Conservation (phyloP, 2,113 vertebrate genomes). For the Polyodon spathula region DNA sequence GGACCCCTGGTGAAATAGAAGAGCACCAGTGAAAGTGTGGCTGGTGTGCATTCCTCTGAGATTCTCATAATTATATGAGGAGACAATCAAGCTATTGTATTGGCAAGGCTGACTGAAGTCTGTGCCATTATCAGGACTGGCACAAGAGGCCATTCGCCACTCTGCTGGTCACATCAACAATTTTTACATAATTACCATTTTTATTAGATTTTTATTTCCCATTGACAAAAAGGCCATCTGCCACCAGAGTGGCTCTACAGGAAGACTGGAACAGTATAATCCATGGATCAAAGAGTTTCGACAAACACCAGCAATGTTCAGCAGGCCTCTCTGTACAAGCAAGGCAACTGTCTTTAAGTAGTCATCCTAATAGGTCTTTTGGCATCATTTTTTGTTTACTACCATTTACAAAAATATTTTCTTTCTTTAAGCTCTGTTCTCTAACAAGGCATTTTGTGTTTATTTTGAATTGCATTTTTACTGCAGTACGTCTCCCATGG, state of each 20-base stretch:
- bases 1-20: not conserved
- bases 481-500: too few relatives aligned
- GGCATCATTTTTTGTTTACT: too few relatives aligned
- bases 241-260: conserved; percentile 41
- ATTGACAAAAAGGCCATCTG: conserved; percentile 63
- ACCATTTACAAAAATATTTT: too few relatives aligned
- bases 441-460: too few relatives aligned
- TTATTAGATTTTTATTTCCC: conserved; percentile 72
- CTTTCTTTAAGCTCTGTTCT: too few relatives aligned
- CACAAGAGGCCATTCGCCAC: conserved; percentile 25
- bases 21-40: not conserved
- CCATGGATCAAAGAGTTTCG: conserved; percentile 38
- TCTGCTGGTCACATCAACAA: conserved; percentile 36
- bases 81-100: conserved; percentile 1
- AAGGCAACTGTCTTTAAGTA: too few relatives aligned
- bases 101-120: not conserved
- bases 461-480: too few relatives aligned
- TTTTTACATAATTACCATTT: conserved; percentile 69
- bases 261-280: conserved; percentile 41
- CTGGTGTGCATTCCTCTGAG: not conserved
- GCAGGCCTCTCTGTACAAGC: too few relatives aligned
- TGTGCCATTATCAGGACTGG: conserved; percentile 44
- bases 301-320: too few relatives aligned
- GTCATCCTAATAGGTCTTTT: too few relatives aligned
- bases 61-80: not conserved